These are phyloP conservation scores for Cosmia pyralina DNA, from an alignment of 2,888 invertebrate genomes.

Conservation along the genomic window DNA sequence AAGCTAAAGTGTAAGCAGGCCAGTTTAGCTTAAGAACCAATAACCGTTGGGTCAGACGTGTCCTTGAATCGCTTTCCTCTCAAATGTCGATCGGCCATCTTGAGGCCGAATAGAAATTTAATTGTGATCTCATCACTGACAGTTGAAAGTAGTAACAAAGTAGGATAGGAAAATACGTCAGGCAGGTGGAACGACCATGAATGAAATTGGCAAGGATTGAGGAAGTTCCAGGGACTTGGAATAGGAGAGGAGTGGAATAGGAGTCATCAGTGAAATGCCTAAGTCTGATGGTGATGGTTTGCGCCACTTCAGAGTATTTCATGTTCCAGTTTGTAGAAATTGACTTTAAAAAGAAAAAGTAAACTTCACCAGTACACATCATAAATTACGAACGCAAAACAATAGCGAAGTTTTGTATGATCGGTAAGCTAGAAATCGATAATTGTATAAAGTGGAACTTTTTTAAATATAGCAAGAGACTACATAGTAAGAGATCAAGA, in stretches of 20 bases:
- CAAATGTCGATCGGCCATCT: too few relatives aligned
- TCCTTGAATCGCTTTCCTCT: background rate
- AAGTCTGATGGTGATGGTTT: background rate
- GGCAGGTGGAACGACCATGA: background rate
- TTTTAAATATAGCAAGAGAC: too few relatives aligned
- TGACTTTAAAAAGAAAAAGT: too few relatives aligned
- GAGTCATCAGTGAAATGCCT: background rate
- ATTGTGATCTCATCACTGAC: too few relatives aligned
- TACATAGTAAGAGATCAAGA: conserved; percentile 41
- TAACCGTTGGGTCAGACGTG: background rate
- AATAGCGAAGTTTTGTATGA: background rate
- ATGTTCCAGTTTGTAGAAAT: too few relatives aligned
- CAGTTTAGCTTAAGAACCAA: too few relatives aligned
- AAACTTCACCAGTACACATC: too few relatives aligned
- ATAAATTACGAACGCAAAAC: too few relatives aligned
- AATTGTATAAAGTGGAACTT: conserved; percentile 41
- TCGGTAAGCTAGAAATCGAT: background rate
- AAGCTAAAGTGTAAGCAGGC: background rate
- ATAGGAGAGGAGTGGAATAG: background rate
- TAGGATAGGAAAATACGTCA: background rate
- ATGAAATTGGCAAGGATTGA: background rate
- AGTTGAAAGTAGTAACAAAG: background rate
- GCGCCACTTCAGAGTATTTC: background rate
- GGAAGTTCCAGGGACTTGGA: background rate
- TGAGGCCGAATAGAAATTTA: too few relatives aligned